Conservation (phyloP, 2,797 vertebrate species). For the Cheirogaleus major region DNA sequence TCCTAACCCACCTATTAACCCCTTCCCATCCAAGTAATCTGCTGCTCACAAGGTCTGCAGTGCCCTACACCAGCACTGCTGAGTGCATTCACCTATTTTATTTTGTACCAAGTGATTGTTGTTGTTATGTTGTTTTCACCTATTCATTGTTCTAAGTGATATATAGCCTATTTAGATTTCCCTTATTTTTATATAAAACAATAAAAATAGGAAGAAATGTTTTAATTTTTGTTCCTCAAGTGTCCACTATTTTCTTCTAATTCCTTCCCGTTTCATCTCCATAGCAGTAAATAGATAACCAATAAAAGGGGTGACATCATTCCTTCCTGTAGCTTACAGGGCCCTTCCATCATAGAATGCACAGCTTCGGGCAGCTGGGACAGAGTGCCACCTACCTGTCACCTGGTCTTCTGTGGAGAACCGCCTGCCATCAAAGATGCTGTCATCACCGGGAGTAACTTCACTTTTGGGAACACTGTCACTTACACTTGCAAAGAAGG, state of each 20-base stretch:
- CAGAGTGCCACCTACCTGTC: conserved; percentile 89
- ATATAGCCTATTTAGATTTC: neutral
- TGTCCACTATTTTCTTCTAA: neutral
- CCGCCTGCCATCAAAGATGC: conserved; percentile 93
- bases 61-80: neutral
- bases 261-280: neutral
- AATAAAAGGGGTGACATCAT: neutral
- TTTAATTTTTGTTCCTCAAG: neutral
- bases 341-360: conserved; percentile 90
- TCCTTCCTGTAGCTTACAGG: conserved; percentile 91
- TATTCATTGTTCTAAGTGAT: neutral
- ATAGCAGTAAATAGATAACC: neutral
- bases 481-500: conserved; percentile 97
- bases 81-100: neutral
- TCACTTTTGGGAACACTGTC: conserved; percentile 92
- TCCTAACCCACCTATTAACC: neutral
- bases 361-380: conserved; percentile 93
- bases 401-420: conserved; percentile 89
- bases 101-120: neutral
- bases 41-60: neutral
- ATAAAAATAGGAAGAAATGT: neutral
- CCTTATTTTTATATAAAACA: neutral
- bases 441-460: conserved; percentile 87
- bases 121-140: neutral
- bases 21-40: neutral